Conservation (phyloP, 2,797 vertebrate species). For the Botia almorhae region DNA sequence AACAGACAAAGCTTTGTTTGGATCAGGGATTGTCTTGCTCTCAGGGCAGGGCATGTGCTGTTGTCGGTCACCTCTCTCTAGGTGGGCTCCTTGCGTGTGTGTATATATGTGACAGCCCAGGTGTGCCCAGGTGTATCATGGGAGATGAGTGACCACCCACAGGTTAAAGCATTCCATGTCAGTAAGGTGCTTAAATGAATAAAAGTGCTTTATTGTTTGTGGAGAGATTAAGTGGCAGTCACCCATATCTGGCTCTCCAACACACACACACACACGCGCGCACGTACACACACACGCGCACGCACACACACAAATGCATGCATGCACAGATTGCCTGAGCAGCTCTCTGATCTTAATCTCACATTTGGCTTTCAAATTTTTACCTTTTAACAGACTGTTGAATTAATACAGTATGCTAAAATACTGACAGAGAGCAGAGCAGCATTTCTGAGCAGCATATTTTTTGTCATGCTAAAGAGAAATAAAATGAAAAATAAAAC, state of each 20-base stretch:
- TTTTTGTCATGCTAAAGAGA: too few relatives aligned
- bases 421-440: background rate
- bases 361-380: slow-evolving; percentile 11
- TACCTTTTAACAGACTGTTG: slow-evolving; percentile 13
- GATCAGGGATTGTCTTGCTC: background rate
- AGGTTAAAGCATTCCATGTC: slow-evolving; percentile 72
- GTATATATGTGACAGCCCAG: slow-evolving; percentile 41
- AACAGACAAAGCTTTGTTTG: slow-evolving; percentile 67
- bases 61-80: slow-evolving; percentile 57
- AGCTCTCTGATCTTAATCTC: slow-evolving; percentile 27
- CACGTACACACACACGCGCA: too few relatives aligned
- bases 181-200: slow-evolving; percentile 64
- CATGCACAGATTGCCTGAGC: slow-evolving; percentile 31
- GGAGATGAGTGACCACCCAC: slow-evolving; percentile 64
- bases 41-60: slow-evolving; percentile 59
- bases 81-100: slow-evolving; percentile 56
- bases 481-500: too few relatives aligned
- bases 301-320: slow-evolving; percentile 25
- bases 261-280: background rate
- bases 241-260: slow-evolving; percentile 34
- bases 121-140: slow-evolving; percentile 69
- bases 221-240: slow-evolving; percentile 21
- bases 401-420: slow-evolving; percentile 2
- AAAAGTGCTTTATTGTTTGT: slow-evolving; percentile 19
- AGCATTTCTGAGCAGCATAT: too few relatives aligned